Evolutionary conservation across 2,888 invertebrate species (phyloP).

Genomic region (Nesidiocoris tenuis): DNA sequence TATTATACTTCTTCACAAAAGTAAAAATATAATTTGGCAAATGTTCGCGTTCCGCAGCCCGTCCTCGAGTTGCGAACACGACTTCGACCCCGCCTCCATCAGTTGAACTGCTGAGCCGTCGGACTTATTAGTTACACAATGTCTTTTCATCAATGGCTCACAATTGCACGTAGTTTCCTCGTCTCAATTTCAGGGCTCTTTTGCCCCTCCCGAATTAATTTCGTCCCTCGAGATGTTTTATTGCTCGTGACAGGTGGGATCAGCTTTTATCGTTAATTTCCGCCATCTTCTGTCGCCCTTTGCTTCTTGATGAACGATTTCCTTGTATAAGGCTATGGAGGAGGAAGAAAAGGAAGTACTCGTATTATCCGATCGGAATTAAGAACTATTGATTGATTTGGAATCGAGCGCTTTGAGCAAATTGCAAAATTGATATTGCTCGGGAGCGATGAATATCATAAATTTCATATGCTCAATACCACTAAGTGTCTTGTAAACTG

Average conservation of each 20-base stretch:
- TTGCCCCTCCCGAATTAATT: constrained; percentile 7
- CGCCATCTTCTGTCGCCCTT: neutral
- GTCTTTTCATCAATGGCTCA: constrained; percentile 37
- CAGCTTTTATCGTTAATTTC: constrained; percentile 4
- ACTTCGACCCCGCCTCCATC: neutral
- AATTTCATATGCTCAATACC: no score
- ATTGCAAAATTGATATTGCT: no score
- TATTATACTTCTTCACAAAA: no score
- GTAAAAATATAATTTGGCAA: no score
- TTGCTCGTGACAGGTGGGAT: constrained; percentile 18
- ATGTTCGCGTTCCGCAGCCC: neutral
- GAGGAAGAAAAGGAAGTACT: no score
- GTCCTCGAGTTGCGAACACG: neutral
- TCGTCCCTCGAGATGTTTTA: constrained; percentile 1
- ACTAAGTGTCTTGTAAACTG: no score
- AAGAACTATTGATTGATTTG: no score
- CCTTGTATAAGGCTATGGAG: no score
- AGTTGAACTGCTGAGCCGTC: neutral
- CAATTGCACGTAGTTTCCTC: constrained; percentile 21
- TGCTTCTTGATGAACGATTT: neutral
- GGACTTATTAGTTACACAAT: constrained; percentile 36
- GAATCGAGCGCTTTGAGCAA: no score
- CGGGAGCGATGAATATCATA: no score
- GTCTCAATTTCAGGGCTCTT: constrained; percentile 11
- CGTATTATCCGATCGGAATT: no score